A percentile compares a stretch with the other conserved stretches of the same genome.
These are phyloP conservation scores for Philhelius pedissequus DNA, from an alignment of 2,888 invertebrate species.

Conservation along the genomic window DNA sequence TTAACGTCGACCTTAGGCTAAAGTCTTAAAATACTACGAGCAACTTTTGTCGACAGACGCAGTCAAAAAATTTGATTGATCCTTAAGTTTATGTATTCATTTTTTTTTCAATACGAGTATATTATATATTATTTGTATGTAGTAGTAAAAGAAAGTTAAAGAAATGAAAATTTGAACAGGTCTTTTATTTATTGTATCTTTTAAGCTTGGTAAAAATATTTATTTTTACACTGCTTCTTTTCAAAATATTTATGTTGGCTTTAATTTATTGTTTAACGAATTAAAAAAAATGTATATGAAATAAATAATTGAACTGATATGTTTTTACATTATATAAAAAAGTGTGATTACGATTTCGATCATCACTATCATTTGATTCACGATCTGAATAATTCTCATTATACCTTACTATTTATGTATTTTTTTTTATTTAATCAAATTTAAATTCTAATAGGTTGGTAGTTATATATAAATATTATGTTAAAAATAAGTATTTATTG, in stretches of 20 bases:
- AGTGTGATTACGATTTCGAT: conserved; percentile 42
- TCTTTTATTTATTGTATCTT: conserved; percentile 54
- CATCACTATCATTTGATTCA: conserved; percentile 42
- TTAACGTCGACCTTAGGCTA: conserved; percentile 51
- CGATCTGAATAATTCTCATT: conserved; percentile 39
- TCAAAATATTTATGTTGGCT: background rate
- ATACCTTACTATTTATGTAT: background rate
- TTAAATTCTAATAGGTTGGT: conserved; percentile 35
- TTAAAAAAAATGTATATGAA: conserved; percentile 61
- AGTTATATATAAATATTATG: conserved; percentile 28
- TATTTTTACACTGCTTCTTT: background rate
- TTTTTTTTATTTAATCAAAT: conserved; percentile 24
- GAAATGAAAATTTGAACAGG: conserved; percentile 35
- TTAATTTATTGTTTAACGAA: conserved; percentile 15
- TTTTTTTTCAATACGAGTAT: conserved; percentile 27
- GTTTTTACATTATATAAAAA: conserved; percentile 59
- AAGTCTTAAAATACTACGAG: conserved; percentile 51
- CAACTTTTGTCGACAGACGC: conserved; percentile 46
- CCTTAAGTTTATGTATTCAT: too few relatives aligned
- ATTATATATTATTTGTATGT: conserved; percentile 70
- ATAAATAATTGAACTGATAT: conserved; percentile 69
- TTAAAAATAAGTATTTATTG: conserved; percentile 50
- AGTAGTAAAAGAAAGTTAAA: conserved; percentile 53
- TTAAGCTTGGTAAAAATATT: conserved; percentile 47
- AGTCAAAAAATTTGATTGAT: conserved; percentile 43